A percentile compares a stretch with the other conserved stretches of the same genome.
Evolutionary conservation across 2,888 invertebrate genomes (phyloP).

Genomic region (Gymnocheta viridis): DNA sequence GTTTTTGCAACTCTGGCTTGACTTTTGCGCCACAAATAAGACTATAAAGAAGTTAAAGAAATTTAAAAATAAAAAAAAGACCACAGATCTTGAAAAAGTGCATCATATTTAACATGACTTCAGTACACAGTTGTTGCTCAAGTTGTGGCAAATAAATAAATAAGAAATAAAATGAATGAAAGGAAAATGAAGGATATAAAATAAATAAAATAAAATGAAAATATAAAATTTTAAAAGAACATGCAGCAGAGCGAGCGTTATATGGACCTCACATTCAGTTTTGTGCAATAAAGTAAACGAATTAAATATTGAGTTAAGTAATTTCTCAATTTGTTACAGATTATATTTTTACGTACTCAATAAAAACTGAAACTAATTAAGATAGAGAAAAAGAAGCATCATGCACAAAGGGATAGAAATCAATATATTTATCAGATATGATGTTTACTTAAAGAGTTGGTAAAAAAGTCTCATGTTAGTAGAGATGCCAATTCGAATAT

Average conservation of each 20-base stretch:
- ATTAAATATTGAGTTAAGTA: conserved; percentile 50
- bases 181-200: not conserved
- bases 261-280: not conserved
- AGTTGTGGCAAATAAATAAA: conserved; percentile 54
- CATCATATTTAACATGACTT: conserved; percentile 44
- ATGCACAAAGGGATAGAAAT: too few relatives aligned
- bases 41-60: conserved; percentile 23
- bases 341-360: too few relatives aligned
- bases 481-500: too few relatives aligned
- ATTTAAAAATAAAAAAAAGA: conserved; percentile 16
- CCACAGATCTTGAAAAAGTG: conserved; percentile 40
- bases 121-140: conserved; percentile 56
- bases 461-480: too few relatives aligned
- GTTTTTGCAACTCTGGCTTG: conserved; percentile 50
- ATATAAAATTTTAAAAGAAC: conserved; percentile 28
- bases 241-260: not conserved
- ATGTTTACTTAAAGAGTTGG: too few relatives aligned
- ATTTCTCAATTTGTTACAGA: conserved; percentile 29
- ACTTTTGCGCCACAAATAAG: conserved; percentile 59
- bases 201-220: not conserved
- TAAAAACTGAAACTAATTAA: too few relatives aligned
- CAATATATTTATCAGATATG: too few relatives aligned
- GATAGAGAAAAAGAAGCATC: too few relatives aligned
- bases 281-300: not conserved
- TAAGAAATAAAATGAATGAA: not conserved